Base-by-base conservation (phyloP, 2,797 vertebrate species). In the Takifugu rubripes region DNA sequence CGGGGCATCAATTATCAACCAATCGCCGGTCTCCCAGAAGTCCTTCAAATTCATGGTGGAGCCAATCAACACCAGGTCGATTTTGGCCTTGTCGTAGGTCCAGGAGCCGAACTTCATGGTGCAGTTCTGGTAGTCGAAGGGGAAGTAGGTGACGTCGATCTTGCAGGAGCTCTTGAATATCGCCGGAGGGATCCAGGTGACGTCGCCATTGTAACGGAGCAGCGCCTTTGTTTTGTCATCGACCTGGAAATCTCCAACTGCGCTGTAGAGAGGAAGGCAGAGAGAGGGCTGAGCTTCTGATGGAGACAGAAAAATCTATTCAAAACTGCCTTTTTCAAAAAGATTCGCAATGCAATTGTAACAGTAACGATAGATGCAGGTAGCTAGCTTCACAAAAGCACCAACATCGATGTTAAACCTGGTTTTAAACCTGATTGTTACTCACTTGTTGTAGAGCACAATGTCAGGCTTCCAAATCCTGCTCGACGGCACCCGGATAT, bases 61-160 rank as follows among this genome's bases (percentile, higher is more conserved):
- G 56, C 96, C 95, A 0, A 98, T 94, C 29, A 96, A 85, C 50
- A 96, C 95, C 70, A 99, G 85, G 66, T 99, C 96, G 0, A 99
- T 98, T 70, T 98, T 95, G 17, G 94, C 95, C 87, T 98, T 99
- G 85, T 99, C 97, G 0, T 99, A 97, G 6, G 96, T 96, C 97
- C 97, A 99, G 31, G 96, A 97, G 31, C 97, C 97, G 0, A 99
- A 99, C 83, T 99, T 99, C 96, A 99, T 97, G 79, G 96, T 97
- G 89, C 97, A 99, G 77, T 99, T 99, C 70, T 99, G 97, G 74
- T 98, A 98, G 85, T 99, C 97, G 5, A 99, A 99, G 0, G 97
- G 97, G 79, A 99, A 99, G 74, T 95, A 99, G 21, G 97, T 99
- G 65, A 99, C 96, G 0, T 99, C 97, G 0, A 99, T 99, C 83